Base-by-base conservation (phyloP, 2,113 vertebrate species). In the Cryptomyrus ogoouensis region DNA sequence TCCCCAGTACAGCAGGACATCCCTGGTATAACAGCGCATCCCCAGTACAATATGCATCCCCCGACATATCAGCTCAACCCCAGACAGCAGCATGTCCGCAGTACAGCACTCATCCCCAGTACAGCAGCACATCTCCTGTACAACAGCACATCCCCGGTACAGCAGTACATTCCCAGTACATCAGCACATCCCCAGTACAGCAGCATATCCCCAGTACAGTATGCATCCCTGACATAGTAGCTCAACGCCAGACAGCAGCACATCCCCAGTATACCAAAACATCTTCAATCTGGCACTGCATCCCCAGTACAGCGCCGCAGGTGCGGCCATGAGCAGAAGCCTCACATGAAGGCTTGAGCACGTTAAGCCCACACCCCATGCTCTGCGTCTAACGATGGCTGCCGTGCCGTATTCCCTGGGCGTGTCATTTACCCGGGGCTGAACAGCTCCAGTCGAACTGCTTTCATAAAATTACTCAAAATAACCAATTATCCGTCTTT, bases 401-500 rank as follows among this genome's bases (percentile, higher is more conserved):
- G 88, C 91, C 90, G 91, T 90, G 92, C 91, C 92, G 89, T 94
- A 95, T 95, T 96, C 95, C 96, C 95, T 94, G 93, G 93, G 93
- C 94, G 92, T 91, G 92, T 93, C 94, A 92, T 94, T 95, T 95
- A 94, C 94, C 94, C 91, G 93, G 94, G 94, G 92, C 94, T 95
- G 94, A 95, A 92, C 93, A 91, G 91, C 91, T 91, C 93, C 95
- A 95, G 95, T 94, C 95, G 95, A 95, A 94, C 94, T 95, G 93
- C 94, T 93, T 95, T 95, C 91, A 92, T 92, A 93, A 93, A 95
- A 95, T 95, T 94, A 95, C 95, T 94, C 94, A 95, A 95, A 96
- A 96, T 96, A 96, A 95, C 93, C 95, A 96, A 96, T 96, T 96
- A 96, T 94, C 93, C 93, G 80, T 96, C 93, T 95, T 94, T 95